Evolutionary conservation across 1,140 invertebrate genomes (phyloP).

Genomic region (Bilobella aurantiaca): DNA sequence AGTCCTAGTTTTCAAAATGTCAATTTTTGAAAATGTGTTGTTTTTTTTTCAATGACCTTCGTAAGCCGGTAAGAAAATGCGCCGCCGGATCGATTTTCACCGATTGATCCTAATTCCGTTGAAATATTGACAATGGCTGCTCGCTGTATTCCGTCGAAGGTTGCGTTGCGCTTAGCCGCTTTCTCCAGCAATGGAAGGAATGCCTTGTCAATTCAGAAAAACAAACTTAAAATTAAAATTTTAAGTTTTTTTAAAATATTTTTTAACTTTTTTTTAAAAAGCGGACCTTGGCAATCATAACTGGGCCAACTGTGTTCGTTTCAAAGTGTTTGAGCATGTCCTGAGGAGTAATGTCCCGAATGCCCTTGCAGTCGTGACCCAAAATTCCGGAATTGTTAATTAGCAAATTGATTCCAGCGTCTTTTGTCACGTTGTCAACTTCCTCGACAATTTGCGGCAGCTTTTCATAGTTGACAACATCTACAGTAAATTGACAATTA

Average conservation of each 20-base stretch:
- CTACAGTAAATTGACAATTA: neutral
- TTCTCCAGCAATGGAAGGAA: slow-evolving; percentile 62
- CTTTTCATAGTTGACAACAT: slow-evolving; percentile 36
- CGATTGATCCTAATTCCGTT: slow-evolving; percentile 69
- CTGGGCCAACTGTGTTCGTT: slow-evolving; percentile 67
- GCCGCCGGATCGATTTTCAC: slow-evolving; percentile 58
- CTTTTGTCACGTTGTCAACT: slow-evolving; percentile 40
- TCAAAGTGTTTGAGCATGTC: slow-evolving; percentile 58
- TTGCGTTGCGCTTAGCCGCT: slow-evolving; percentile 45
- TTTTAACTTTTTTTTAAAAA: neutral
- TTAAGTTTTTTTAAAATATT: neutral
- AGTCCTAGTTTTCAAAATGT: no score
- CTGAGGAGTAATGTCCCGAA: slow-evolving; percentile 56
- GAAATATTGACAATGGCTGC: slow-evolving; percentile 73
- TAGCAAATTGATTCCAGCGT: slow-evolving; percentile 39
- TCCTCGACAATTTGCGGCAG: slow-evolving; percentile 49
- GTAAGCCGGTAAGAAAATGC: slow-evolving; percentile 74
- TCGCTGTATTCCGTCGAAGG: slow-evolving; percentile 49
- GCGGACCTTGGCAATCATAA: slow-evolving; percentile 67
- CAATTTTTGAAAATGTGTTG: no score
- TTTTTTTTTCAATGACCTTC: no score
- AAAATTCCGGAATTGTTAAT: slow-evolving; percentile 73
- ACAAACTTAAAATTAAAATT: neutral
- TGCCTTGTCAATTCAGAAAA: slow-evolving; percentile 43
- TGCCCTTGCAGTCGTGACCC: slow-evolving; percentile 55